These are phyloP conservation scores for Acrocephalus arundinaceus DNA, from an alignment of 2,113 vertebrate genomes.

Conservation along the genomic window DNA sequence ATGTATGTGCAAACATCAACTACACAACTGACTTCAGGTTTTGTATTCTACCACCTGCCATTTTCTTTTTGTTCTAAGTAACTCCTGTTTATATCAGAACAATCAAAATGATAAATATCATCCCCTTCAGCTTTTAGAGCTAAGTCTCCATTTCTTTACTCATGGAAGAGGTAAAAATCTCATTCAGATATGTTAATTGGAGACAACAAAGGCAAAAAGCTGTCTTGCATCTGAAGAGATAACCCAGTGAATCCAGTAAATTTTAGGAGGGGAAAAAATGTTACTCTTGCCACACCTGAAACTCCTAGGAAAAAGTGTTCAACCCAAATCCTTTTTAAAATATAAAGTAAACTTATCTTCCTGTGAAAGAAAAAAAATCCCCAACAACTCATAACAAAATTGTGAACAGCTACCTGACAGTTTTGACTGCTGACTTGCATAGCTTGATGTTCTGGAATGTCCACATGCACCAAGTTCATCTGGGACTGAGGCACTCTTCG, in stretches of 20 bases:
- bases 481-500: conserved; percentile 84
- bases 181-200: neutral
- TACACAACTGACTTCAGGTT: neutral
- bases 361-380: neutral
- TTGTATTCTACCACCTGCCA: neutral
- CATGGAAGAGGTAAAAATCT: neutral
- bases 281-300: neutral
- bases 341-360: neutral
- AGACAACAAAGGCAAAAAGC: neutral
- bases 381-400: neutral
- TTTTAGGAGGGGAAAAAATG: neutral
- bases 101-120: neutral
- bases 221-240: neutral
- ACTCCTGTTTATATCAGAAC: neutral
- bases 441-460: conserved; percentile 91
- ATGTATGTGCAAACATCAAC: neutral
- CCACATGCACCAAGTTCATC: conserved; percentile 84
- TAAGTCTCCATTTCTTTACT: neutral
- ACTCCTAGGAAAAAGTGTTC: neutral
- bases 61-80: neutral
- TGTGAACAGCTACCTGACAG: conserved; percentile 84
- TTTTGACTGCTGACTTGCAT: conserved; percentile 93
- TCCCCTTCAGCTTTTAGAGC: neutral
- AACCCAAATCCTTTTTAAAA: neutral
- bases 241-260: neutral